Evolutionary conservation across 2,113 vertebrate species (phyloP), one percentile per base, ranked within the genome.

Genomic region (Apaloderma vittatum): DNA sequence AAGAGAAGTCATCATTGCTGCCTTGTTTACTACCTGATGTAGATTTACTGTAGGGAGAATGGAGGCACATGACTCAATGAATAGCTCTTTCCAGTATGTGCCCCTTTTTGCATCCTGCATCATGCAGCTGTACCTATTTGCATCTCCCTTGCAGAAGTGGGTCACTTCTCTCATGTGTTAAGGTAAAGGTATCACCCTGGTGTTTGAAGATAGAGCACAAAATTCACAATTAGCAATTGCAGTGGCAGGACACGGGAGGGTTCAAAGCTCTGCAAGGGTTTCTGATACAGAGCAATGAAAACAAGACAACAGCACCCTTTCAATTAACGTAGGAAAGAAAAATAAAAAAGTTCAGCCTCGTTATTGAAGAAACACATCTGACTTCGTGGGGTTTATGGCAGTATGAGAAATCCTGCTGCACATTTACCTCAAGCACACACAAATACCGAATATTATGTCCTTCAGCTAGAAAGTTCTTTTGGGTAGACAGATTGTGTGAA

Each of bases 51-150:
- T 3, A 52, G 29, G 52, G 52, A 95, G 65, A 91, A 75, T 0
- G 5, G 61, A 79, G 21, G 23, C 52, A 65, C 0, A 6, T 52
- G 73, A 32, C 34, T 40, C 40, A 43, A 71, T 75, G 48, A 71
- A 72, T 5, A 46, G 20, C 49, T 63, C 73, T 30, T 77, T 77
- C 30, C 24, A 71, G 86, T 14, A 12, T 0, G 0, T 23, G 30
- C 7, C 77, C 15, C 10, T 43, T 36, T 85, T 46, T 15, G 27
- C 15, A 34, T 81, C 61, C 65, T 26, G 48, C 73, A 46, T 32
- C 65, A 63, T 34, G 46, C 10, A n/a, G 51, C 26, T n/a, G 11
- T 13, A 75, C 8, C 37, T 65, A 24, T 45, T 55, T 0, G 0
- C 2, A 2, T 8, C 36, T 88, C 51, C 21, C 23, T 86, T 49